phyloP scores from a whole-genome alignment of 2,797 vertebrate genomes.

The Centroberyx gerrardi region DNA sequence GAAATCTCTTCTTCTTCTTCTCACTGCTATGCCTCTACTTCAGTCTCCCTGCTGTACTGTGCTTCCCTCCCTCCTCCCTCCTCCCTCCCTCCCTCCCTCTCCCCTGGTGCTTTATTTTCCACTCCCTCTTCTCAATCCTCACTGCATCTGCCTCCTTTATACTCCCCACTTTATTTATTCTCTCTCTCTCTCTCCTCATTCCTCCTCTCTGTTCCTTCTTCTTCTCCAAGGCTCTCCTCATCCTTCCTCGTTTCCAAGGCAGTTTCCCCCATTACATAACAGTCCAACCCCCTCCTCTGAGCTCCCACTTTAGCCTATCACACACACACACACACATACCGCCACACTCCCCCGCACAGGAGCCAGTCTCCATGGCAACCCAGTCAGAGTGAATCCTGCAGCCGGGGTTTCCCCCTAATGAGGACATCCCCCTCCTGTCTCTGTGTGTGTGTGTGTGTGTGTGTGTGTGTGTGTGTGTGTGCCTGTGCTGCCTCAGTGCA shows the following conservation, averaged over 20 bases:
- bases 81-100: constrained; percentile 11
- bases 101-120: constrained; percentile 48
- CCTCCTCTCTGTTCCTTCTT: constrained; percentile 68
- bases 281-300: constrained; percentile 45
- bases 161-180: constrained; percentile 32
- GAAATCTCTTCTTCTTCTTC: constrained; percentile 12
- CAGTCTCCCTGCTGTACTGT: constrained; percentile 8
- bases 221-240: constrained; percentile 2
- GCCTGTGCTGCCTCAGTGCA: constrained; percentile 20
- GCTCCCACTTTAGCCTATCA: neutral
- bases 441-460: constrained; percentile 29
- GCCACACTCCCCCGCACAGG: constrained; percentile 71
- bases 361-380: constrained; percentile 89
- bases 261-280: constrained; percentile 78
- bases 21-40: neutral
- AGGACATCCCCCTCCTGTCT: constrained; percentile 81
- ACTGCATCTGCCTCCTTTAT: constrained; percentile 84
- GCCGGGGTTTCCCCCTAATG: constrained; percentile 85
- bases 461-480: constrained; percentile 45
- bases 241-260: constrained; percentile 50
- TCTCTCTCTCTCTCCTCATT: constrained; percentile 34
- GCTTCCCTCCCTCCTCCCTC: neutral
- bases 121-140: constrained; percentile 10
- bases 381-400: constrained; percentile 84
- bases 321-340: constrained; percentile 40